phyloP scores from a whole-genome alignment of 1,140 invertebrate genomes.

The Venturia canescens region DNA sequence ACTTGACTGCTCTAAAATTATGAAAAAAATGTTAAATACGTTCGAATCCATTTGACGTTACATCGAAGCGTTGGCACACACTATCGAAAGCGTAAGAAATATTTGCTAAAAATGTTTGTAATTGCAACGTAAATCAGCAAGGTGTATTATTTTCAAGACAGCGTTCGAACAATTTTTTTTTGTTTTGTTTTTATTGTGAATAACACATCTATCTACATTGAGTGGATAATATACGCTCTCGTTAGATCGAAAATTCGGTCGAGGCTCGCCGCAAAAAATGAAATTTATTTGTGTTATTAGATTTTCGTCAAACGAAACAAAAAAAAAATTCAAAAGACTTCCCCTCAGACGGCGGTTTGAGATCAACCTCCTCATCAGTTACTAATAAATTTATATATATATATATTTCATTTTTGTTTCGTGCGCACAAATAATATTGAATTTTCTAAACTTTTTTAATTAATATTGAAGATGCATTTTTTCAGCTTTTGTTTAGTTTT shows the following conservation, averaged over 20 bases:
- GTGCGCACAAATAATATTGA: constrained; percentile 30
- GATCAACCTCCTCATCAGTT: constrained; percentile 32
- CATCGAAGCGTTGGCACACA: too few relatives aligned
- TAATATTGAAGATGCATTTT: constrained; percentile 9
- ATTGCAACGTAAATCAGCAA: not conserved
- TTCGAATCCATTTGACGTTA: too few relatives aligned
- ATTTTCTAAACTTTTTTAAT: constrained; percentile 23
- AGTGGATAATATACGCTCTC: constrained; percentile 42
- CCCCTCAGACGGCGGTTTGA: constrained; percentile 23
- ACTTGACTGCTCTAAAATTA: too few relatives aligned
- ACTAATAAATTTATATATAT: not conserved
- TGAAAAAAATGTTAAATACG: too few relatives aligned
- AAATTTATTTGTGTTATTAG: constrained; percentile 10
- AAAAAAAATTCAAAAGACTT: constrained; percentile 18
- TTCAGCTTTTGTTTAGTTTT: not conserved
- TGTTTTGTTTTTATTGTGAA: constrained; percentile 38
- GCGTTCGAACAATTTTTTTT: not conserved
- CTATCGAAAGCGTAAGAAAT: too few relatives aligned
- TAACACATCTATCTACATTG: constrained; percentile 44
- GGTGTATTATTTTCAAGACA: not conserved
- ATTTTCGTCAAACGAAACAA: not conserved
- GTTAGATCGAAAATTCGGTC: constrained; percentile 33
- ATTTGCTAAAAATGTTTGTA: not conserved
- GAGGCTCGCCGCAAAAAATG: constrained; percentile 9
- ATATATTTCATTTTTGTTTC: not conserved